These are phyloP conservation scores for Garra rufa DNA, from an alignment of 2,113 vertebrate genomes.

Conservation along the genomic window DNA sequence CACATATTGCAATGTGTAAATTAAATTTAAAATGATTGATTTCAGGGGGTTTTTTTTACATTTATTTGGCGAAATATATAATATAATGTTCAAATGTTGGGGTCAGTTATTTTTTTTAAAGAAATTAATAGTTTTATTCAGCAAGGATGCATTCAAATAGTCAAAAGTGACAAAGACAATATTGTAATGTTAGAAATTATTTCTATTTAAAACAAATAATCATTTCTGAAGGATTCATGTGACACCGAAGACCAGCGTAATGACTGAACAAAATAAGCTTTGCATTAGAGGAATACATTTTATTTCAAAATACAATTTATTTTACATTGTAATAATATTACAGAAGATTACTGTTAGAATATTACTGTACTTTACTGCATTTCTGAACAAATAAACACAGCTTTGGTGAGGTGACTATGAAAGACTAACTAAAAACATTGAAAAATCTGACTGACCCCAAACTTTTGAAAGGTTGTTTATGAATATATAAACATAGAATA, in stretches of 20 bases:
- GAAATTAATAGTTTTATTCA: neutral
- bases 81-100: neutral
- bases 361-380: neutral
- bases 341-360: neutral
- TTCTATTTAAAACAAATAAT: neutral
- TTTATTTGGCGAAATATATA: neutral
- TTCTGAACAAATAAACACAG: neutral
- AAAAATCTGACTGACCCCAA: neutral
- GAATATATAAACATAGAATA: neutral
- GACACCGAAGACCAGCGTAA: no score
- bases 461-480: neutral
- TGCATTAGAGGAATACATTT: neutral
- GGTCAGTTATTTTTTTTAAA: no score
- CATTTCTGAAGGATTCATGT: no score
- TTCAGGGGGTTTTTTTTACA: neutral
- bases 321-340: neutral
- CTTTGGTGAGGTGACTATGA: neutral
- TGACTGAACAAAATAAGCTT: no score
- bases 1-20: neutral
- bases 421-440: neutral
- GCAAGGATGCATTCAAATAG: neutral
- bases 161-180: neutral
- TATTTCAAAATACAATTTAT: neutral
- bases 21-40: neutral
- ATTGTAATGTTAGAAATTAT: neutral